Base-by-base conservation (phyloP, 1,140 invertebrate genomes). In the Chelonus insularis region DNA sequence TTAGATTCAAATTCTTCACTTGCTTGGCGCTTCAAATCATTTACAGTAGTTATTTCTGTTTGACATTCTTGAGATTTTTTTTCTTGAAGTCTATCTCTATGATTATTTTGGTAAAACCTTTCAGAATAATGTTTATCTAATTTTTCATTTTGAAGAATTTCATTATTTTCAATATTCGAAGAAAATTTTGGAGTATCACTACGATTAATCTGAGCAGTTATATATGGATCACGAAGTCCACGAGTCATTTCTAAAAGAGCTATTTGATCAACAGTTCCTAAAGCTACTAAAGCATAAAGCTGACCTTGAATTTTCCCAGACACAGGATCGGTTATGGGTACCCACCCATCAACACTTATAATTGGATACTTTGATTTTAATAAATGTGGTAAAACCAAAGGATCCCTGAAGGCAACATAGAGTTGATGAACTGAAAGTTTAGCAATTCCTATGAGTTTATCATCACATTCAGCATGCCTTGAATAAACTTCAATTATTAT, bases 191-290 rank as follows among this genome's bases (percentile, higher is more conserved):
- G 9, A 7, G 39, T 21, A 57, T 57, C 41, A 50, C 54, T 9
- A 29, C 8, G 51, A 56, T 20, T 25, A 29, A 23, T 48, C 18
- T 48, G 47, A 1, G 69, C 60, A 1, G 67, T 70, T 1, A 75
- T 66, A 41, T 57, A 66, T 7, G 72, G 71, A 64, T 76, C 73
- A 45, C 74, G 75, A 51, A 85, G 79, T 29, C 82, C 83, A 55
- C 85, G 79, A 21, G 80, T 77, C 63, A 74, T 74, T 75, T 86
- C 83, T 52, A 87, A 66, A 50, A 83, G 76, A 4, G 80, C 75
- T 37, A 88, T 85, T 73, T 88, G 86, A 43, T 83, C 74, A 29
- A 83, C 83, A 2, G 85, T 86, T 14, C 86, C 86, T 37, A 88
- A 78, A 23, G 86, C 86, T 12, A 87, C 72, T 1, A 87, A 58